Evolutionary conservation across 2,888 invertebrate species (phyloP).

Genomic region (Cataglyphis livida): DNA sequence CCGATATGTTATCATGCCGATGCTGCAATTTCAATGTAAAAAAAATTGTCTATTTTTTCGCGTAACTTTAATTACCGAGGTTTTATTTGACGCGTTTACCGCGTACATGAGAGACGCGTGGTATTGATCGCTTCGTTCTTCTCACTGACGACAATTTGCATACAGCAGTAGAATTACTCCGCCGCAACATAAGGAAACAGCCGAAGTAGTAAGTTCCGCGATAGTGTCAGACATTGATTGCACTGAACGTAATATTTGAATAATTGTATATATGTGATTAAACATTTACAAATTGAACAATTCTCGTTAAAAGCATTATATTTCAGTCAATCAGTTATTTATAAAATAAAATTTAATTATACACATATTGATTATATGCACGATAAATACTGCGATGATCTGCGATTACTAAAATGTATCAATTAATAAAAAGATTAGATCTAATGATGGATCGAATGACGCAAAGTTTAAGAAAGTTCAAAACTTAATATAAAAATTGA

Average conservation of each 20-base stretch:
- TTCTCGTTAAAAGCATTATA: neutral
- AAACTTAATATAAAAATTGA: constrained; percentile 23
- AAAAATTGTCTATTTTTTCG: constrained; percentile 12
- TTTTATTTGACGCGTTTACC: neutral
- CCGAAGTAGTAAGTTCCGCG: neutral
- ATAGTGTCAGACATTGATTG: neutral
- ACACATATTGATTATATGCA: neutral
- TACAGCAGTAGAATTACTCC: neutral
- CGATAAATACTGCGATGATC: neutral
- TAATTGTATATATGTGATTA: neutral
- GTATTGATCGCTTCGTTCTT: constrained; percentile 27
- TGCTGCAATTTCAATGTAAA: neutral
- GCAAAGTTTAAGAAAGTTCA: neutral
- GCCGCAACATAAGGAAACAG: neutral
- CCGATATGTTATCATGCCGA: neutral
- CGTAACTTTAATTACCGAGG: constrained; percentile 8
- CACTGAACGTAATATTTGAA: neutral
- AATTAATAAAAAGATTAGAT: neutral
- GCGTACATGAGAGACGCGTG: neutral
- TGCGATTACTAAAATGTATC: neutral
- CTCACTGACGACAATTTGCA: neutral
- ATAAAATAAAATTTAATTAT: neutral
- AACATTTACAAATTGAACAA: neutral
- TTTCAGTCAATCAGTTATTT: neutral
- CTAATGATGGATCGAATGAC: neutral